Conservation (phyloP, 2,888 invertebrate species). For the Hypomecis punctinalis region DNA sequence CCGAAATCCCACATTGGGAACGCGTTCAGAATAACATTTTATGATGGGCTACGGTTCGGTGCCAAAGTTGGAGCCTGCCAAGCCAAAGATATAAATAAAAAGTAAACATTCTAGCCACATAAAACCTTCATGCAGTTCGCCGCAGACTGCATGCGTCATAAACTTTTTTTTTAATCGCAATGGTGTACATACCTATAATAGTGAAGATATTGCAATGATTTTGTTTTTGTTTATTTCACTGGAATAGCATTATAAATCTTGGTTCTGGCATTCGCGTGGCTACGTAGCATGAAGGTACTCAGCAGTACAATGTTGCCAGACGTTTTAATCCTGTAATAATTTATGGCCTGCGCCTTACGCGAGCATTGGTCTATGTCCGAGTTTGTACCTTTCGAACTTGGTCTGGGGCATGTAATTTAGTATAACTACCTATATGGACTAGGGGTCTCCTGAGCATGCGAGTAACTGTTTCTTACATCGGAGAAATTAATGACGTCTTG, state of each 20-base stretch:
- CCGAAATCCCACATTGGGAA: not conserved
- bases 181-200: slow-evolving; percentile 2
- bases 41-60: not conserved
- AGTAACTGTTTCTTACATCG: no score
- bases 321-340: slow-evolving; percentile 40
- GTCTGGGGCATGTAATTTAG: no score
- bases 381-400: slow-evolving; percentile 24
- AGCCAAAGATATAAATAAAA: not conserved
- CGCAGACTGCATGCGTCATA: slow-evolving; percentile 1
- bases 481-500: no score
- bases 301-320: slow-evolving; percentile 34
- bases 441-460: no score
- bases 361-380: slow-evolving; percentile 30
- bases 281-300: slow-evolving; percentile 5
- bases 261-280: slow-evolving; percentile 11
- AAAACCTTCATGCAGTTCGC: not conserved
- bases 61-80: not conserved
- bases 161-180: slow-evolving; percentile 2
- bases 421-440: no score
- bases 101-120: not conserved
- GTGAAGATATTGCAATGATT: not conserved
- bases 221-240: not conserved
- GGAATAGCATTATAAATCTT: slow-evolving; percentile 10
- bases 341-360: slow-evolving; percentile 27
- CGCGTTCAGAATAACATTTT: not conserved